Evolutionary conservation across 2,888 invertebrate species (phyloP), one percentile per base, ranked within the genome.

Genomic region (Dicyrtomina minuta): DNA sequence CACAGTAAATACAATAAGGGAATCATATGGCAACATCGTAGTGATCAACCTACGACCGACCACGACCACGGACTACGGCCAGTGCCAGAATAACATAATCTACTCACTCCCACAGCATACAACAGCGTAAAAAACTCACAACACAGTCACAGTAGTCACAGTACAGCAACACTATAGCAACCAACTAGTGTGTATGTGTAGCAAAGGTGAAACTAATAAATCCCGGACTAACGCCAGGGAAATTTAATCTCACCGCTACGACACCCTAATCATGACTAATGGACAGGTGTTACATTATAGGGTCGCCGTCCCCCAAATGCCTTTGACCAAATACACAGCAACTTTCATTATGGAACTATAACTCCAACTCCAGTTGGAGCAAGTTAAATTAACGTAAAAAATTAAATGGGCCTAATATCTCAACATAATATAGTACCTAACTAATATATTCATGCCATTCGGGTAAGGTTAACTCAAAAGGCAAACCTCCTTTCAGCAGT

Each of bases 261-360:
- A 51, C 22, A 24, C 24, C 22, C 22, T 22, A 17, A 22, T 53
- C 22, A 53, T 53, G 53, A 53, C 53, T 53, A 53, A 53, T 53
- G 53, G 53, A 53, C 53, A 53, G 53, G 53, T 53, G 53, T 22
- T 53, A 53, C 53, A 53, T 22, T 53, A n/a, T n/a, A 22, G 53
- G 53, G 24, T 53, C 5, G 53, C 53, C 33, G 33, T 33, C 33
- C 33, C 33, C 33, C 33, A 33, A 33, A 33, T 33, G 33, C 8
- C 33, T 33, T 33, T 33, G 33, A 33, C 33, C 33, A 33, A 33
- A 33, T 33, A 33, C 33, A n/a, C n/a, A n/a, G n/a, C 33, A 33
- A 33, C 33, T 33, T 33, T 8, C 33, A 5, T 33, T 33, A 33
- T 33, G 33, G 33, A 33, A 8, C 33, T 33, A 3, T 8, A 33